Conservation (phyloP, 30 jellyfish, hydroid and myxozoan genomes). For the Turritopsis rubra region DNA sequence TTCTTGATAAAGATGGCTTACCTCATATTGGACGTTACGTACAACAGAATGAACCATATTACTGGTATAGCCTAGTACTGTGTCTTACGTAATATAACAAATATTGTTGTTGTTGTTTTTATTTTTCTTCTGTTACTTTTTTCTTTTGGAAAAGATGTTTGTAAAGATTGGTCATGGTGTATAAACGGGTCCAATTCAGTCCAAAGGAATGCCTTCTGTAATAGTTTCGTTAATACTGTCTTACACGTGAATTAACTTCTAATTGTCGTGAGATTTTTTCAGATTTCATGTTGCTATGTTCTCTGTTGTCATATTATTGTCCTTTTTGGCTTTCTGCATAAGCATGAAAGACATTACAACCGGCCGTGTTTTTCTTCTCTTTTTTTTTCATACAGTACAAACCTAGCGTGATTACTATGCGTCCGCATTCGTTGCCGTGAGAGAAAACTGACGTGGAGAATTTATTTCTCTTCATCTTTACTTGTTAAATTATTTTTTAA, state of each 20-base stretch:
- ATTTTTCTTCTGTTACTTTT: neutral
- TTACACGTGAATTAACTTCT: too few species aligned
- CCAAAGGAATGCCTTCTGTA: too few species aligned
- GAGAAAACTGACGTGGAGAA: neutral
- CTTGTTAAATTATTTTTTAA: neutral
- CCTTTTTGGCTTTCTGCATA: too few species aligned
- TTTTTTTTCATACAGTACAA: neutral
- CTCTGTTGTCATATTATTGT: too few species aligned
- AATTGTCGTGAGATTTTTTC: too few species aligned
- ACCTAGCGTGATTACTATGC: neutral
- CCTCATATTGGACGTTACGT: conserved; percentile 83
- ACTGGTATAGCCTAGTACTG: conserved; percentile 41
- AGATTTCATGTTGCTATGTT: too few species aligned
- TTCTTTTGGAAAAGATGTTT: too few species aligned
- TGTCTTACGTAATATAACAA: neutral
- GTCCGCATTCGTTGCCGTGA: conserved; percentile 2
- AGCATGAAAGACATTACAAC: too few species aligned
- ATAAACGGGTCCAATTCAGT: too few species aligned
- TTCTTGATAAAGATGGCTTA: conserved; percentile 69
- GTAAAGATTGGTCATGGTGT: too few species aligned
- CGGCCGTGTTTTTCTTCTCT: too few species aligned
- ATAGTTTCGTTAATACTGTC: too few species aligned
- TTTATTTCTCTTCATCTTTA: neutral
- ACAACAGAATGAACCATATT: conserved; percentile 78
- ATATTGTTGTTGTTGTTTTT: neutral